Percentiles rank a stretch among this genome's conserved stretches.
Conservation (phyloP, 2,888 invertebrate genomes). For the Smittia aterrima region DNA sequence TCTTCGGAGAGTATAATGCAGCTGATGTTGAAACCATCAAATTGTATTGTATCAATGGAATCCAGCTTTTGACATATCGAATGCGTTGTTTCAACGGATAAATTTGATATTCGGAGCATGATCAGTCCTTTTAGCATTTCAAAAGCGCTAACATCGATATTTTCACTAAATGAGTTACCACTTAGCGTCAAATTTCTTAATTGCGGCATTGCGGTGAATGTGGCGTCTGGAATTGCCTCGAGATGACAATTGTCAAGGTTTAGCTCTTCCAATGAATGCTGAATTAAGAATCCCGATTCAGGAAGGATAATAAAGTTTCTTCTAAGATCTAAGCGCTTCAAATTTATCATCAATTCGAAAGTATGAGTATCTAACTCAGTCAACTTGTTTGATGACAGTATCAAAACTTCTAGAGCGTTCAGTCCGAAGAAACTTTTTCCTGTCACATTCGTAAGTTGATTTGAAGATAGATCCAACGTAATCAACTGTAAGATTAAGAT, state of each 20-base stretch:
- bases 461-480: conserved; percentile 26
- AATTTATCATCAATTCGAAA: neutral
- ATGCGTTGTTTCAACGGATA: conserved; percentile 48
- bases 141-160: conserved; percentile 53
- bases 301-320: conserved; percentile 49
- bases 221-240: conserved; percentile 49
- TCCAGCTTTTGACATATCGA: conserved; percentile 51
- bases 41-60: conserved; percentile 52
- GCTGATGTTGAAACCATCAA: conserved; percentile 51
- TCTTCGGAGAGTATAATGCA: conserved; percentile 52
- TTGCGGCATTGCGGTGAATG: conserved; percentile 50
- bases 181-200: conserved; percentile 51
- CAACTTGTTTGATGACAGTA: neutral
- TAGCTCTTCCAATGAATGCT: conserved; percentile 49
- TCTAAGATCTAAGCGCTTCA: conserved; percentile 49
- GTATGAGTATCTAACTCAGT: neutral
- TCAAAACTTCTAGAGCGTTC: neutral
- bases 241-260: conserved; percentile 52
- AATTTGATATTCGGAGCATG: conserved; percentile 51
- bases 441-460: neutral
- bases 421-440: neutral
- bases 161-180: conserved; percentile 51
- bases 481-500: neutral
- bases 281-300: conserved; percentile 48
- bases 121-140: conserved; percentile 50